phyloP scores from a whole-genome alignment of 2,797 vertebrate species.

The Parambassis ranga region DNA sequence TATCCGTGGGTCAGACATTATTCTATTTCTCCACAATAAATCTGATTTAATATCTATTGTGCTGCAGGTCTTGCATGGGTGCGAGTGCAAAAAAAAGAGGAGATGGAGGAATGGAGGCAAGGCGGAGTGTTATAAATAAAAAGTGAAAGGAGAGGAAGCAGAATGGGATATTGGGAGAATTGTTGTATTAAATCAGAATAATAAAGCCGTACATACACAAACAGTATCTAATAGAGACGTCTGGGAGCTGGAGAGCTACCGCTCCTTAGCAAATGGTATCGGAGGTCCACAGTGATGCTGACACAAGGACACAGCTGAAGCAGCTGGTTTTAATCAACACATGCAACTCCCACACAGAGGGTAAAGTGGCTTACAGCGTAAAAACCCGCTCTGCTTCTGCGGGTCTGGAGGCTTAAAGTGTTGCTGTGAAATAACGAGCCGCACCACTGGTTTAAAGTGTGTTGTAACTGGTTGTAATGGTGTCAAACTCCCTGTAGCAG shows the following conservation, averaged over 20 bases:
- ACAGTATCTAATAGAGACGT: slow-evolving; percentile 76
- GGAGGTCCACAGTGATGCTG: slow-evolving; percentile 33
- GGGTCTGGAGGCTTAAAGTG: slow-evolving; percentile 17
- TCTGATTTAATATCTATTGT: slow-evolving; percentile 79
- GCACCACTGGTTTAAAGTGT: slow-evolving; percentile 28
- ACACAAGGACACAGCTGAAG: slow-evolving; percentile 73
- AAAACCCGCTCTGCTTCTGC: slow-evolving; percentile 19
- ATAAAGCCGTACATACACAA: slow-evolving; percentile 77
- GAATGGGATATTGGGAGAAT: slow-evolving; percentile 71
- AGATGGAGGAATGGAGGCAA: not conserved
- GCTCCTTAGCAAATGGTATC: slow-evolving; percentile 28
- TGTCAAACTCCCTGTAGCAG: slow-evolving; percentile 41
- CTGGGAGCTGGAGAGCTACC: slow-evolving; percentile 39
- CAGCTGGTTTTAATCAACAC: slow-evolving; percentile 76
- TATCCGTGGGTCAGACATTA: slow-evolving; percentile 62
- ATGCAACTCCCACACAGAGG: slow-evolving; percentile 50
- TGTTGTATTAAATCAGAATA: slow-evolving; percentile 82
- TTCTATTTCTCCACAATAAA: slow-evolving; percentile 76
- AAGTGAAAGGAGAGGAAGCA: slow-evolving; percentile 75
- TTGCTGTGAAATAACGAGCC: slow-evolving; percentile 43
- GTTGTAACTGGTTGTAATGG: slow-evolving; percentile 46
- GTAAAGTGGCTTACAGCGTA: slow-evolving; percentile 54
- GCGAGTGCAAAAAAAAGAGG: slow-evolving; percentile 4
- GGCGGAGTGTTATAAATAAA: slow-evolving; percentile 72
- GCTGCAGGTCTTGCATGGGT: slow-evolving; percentile 48